Conservation (phyloP, 2,797 vertebrate genomes). For the Falco rusticolus region DNA sequence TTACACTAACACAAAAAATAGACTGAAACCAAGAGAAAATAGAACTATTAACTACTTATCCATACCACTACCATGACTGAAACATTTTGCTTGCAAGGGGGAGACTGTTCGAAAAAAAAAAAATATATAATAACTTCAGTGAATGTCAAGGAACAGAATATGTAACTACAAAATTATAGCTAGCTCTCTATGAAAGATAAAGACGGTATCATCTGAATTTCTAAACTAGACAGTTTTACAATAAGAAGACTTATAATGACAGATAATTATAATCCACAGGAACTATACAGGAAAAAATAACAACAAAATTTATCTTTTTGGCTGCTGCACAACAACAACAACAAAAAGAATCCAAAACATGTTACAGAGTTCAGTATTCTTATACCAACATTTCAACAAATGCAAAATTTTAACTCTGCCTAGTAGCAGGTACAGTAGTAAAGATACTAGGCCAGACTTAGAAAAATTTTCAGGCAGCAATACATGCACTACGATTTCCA, state of each 20-base stretch:
- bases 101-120: not conserved
- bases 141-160: not conserved
- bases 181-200: not conserved
- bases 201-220: conserved; percentile 5
- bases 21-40: not conserved
- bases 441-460: not conserved
- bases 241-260: not conserved
- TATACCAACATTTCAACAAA: not conserved
- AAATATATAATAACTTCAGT: not conserved
- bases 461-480: not conserved
- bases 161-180: conserved; percentile 17
- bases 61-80: not conserved
- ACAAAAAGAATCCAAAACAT: not conserved
- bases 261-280: not conserved
- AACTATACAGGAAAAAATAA: not conserved
- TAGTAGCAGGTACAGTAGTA: not conserved
- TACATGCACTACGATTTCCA: not conserved
- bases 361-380: not conserved
- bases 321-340: not conserved
- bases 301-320: not conserved
- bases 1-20: not conserved
- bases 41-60: conserved; percentile 10
- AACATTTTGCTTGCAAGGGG: not conserved
- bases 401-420: not conserved
- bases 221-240: not conserved